A percentile compares a stretch with the other conserved stretches of the same genome.
phyloP scores from a whole-genome alignment of 2,888 invertebrate genomes.

The Agrochola circellaris region DNA sequence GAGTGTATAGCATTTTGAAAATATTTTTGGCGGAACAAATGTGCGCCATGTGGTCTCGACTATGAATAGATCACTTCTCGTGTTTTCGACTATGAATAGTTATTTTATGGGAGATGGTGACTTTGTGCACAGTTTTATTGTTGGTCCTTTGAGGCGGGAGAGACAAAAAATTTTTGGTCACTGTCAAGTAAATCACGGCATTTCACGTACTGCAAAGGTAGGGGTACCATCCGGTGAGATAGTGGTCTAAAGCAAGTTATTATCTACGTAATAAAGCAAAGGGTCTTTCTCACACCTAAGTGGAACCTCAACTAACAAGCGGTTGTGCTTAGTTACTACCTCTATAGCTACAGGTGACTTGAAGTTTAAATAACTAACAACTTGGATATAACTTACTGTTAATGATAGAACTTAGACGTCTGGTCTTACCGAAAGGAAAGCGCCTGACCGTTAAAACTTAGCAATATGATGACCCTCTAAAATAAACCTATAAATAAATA shows the following conservation, averaged over 20 bases:
- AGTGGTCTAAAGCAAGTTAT: background rate
- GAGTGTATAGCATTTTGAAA: constrained; percentile 14
- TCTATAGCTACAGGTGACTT: background rate
- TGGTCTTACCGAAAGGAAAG: background rate
- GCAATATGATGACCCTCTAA: constrained; percentile 6
- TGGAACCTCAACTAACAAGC: background rate
- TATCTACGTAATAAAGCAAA: background rate
- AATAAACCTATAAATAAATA: background rate
- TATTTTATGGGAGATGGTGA: background rate
- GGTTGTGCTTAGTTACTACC: background rate
- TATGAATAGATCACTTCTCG: constrained; percentile 29
- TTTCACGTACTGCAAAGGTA: too few relatives aligned
- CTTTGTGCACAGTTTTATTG: background rate
- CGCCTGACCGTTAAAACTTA: constrained; percentile 22
- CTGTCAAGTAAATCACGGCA: background rate
- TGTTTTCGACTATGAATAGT: constrained; percentile 16
- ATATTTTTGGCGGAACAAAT: constrained; percentile 28
- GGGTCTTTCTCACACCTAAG: background rate
- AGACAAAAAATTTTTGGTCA: background rate
- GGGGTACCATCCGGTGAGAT: background rate
- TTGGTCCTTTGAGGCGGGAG: background rate
- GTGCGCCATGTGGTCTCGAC: constrained; percentile 11
- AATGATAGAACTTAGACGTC: background rate
- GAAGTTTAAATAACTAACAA: background rate
- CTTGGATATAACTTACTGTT: background rate